Percentiles rank a stretch among this genome's conserved stretches.
Evolutionary conservation across 2,888 invertebrate species (phyloP).

Genomic region (Hemicrepidius hirtus): DNA sequence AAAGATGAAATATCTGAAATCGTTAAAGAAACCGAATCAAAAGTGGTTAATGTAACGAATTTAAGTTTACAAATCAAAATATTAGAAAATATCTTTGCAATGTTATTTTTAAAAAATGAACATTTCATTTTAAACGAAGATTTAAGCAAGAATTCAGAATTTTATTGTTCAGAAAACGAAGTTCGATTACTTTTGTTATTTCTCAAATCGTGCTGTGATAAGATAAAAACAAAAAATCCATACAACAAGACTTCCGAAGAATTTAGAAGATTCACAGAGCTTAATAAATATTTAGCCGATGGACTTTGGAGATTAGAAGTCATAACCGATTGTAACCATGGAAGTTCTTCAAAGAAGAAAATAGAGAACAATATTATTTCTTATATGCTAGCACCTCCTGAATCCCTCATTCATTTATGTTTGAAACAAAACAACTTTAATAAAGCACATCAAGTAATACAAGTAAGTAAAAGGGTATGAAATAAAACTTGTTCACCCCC

Average conservation of each 20-base stretch:
- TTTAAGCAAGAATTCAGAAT: conserved; percentile 68
- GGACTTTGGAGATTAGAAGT: conserved; percentile 84
- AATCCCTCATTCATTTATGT: conserved; percentile 84
- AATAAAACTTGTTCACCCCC: too few relatives aligned
- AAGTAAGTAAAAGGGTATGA: conserved; percentile 82
- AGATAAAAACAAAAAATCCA: conserved; percentile 70
- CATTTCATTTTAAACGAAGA: conserved; percentile 68
- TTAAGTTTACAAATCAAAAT: conserved; percentile 76
- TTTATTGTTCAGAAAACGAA: conserved; percentile 77
- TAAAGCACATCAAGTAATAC: conserved; percentile 86
- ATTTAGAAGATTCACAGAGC: conserved; percentile 63
- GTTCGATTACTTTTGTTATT: conserved; percentile 76
- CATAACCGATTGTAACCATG: conserved; percentile 71
- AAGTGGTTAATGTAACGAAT: conserved; percentile 73
- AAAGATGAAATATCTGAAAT: conserved; percentile 71
- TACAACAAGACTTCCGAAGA: conserved; percentile 67
- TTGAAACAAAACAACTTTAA: conserved; percentile 83
- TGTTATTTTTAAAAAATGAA: conserved; percentile 80
- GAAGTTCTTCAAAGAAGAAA: conserved; percentile 73
- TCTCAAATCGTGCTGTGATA: conserved; percentile 75
- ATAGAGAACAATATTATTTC: conserved; percentile 74
- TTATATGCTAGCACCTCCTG: conserved; percentile 84
- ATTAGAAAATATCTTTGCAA: conserved; percentile 83
- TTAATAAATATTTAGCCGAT: conserved; percentile 77
- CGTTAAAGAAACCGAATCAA: conserved; percentile 73